Base-by-base conservation (phyloP, 2,888 invertebrate species). In the Drepanosiphum platanoidis region DNA sequence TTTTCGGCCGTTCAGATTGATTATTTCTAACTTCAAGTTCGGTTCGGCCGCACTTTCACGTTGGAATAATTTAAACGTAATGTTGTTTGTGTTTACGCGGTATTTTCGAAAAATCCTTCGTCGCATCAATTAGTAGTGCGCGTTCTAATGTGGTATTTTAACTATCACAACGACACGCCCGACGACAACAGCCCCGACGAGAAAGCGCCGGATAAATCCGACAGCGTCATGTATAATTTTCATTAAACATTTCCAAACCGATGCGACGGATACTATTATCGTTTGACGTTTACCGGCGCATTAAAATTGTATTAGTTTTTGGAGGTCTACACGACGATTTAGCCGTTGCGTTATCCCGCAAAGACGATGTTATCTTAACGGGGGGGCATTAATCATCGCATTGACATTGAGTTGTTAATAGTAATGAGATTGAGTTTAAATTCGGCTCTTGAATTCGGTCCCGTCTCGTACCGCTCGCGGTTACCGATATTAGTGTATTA, bases 181-280 rank as follows among this genome's bases (percentile, higher is more conserved):
- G n/a, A n/a, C n/a, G n/a, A n/a, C 30, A 74, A 72, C 46, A 74
- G 46, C 46, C 32, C 46, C 32, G 30, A 74, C 46, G 74, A 74
- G 46, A 74, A 42, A 74, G 74, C 74, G 32, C 32, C 4, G 22
- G 32, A 32, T 22, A 74, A 46, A 46, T 74, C 46, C 46, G 11
- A 74, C 22, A 32, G 39, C n/a, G 74, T 74, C 74, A 74, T 74
- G 46, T 74, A 32, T 74, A 32, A 52, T 46, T 46, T 32, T 74
- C 32, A 74, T 22, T 42, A 32, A 52, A 32, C 18, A 42, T 32
- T 22, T 5, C 46, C 0, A 11, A 32, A 22, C 30, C 22, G 30
- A 46, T 74, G 46, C 0, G 9, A 68, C 13, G n/a, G n/a, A 34
- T n/a, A 2, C 4, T 71, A 70, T 68, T 30, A 39, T 42, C 3